These are phyloP conservation scores for Pristionchus japonicus DNA, from an alignment of 2,888 invertebrate species.

Conservation along the genomic window DNA sequence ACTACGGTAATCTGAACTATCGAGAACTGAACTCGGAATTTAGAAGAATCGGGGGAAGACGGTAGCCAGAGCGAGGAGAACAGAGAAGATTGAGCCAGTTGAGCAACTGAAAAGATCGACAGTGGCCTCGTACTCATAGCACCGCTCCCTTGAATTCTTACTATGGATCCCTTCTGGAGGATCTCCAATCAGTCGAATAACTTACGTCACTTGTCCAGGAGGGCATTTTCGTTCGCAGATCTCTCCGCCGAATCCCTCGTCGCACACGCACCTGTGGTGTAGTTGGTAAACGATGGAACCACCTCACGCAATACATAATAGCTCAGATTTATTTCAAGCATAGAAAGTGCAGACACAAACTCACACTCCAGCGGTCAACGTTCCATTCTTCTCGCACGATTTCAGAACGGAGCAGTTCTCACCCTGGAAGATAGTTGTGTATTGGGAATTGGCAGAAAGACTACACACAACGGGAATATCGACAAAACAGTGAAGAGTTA, in stretches of 20 bases:
- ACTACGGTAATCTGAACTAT: conserved; percentile 8
- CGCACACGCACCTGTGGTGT: conserved; percentile 63
- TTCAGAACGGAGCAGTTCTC: conserved; percentile 64
- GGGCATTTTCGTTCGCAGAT: conserved; percentile 69
- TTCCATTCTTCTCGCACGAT: conserved; percentile 64
- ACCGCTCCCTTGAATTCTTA: too few relatives aligned
- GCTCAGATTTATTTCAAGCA: neutral
- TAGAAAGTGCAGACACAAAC: neutral
- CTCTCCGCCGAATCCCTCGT: conserved; percentile 70
- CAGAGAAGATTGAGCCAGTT: neutral
- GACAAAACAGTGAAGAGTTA: neutral
- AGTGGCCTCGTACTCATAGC: too few relatives aligned
- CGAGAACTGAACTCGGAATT: neutral
- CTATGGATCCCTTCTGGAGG: neutral
- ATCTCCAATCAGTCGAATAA: neutral
- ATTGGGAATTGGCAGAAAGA: neutral
- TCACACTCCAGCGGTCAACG: conserved; percentile 59
- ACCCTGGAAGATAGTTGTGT: conserved; percentile 52
- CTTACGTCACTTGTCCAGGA: conserved; percentile 67
- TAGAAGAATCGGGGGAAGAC: neutral
- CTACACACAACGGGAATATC: conserved; percentile 47
- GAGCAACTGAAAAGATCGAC: conserved; percentile 7
- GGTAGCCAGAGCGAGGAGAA: neutral
- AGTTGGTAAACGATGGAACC: neutral
- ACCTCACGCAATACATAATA: neutral